Percentiles rank a stretch among this genome's conserved stretches.
phyloP scores from a whole-genome alignment of 2,888 invertebrate genomes.

The Galerucella pusilla region DNA sequence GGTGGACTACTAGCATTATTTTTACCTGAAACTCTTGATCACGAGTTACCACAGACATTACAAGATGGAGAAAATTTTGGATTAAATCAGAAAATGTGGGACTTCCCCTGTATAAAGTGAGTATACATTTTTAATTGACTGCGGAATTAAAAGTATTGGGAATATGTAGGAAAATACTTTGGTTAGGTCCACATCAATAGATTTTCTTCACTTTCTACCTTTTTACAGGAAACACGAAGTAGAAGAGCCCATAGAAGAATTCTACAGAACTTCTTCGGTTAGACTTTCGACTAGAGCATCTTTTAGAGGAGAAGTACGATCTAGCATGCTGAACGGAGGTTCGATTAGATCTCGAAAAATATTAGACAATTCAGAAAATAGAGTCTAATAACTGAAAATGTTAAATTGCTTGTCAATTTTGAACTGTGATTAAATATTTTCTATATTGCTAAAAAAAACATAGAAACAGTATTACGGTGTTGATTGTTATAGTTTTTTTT shows the following conservation, averaged over 20 bases:
- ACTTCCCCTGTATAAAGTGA: conserved; percentile 81
- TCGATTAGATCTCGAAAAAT: conserved; percentile 13
- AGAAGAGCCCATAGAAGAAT: conserved; percentile 45
- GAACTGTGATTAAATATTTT: conserved; percentile 12
- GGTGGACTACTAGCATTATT: conserved; percentile 83
- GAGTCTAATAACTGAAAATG: neutral
- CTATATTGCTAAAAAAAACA: neutral
- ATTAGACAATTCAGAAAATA: conserved; percentile 8
- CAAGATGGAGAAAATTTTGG: conserved; percentile 90
- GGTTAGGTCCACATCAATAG: neutral
- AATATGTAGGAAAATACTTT: no score
- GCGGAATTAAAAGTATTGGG: no score
- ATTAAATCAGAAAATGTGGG: conserved; percentile 81
- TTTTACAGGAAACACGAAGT: conserved; percentile 52
- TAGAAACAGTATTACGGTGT: neutral
- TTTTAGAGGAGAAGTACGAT: conserved; percentile 73
- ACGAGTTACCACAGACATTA: conserved; percentile 86
- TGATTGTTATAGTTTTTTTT: no score
- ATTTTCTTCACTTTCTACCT: conserved; percentile 12
- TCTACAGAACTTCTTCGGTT: conserved; percentile 54
- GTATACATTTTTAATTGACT: conserved; percentile 38
- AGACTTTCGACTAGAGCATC: conserved; percentile 71
- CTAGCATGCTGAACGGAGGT: conserved; percentile 69
- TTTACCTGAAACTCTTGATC: conserved; percentile 87
- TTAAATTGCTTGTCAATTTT: neutral